Base-by-base conservation (phyloP, 2,888 invertebrate genomes). In the Troides aeacus region DNA sequence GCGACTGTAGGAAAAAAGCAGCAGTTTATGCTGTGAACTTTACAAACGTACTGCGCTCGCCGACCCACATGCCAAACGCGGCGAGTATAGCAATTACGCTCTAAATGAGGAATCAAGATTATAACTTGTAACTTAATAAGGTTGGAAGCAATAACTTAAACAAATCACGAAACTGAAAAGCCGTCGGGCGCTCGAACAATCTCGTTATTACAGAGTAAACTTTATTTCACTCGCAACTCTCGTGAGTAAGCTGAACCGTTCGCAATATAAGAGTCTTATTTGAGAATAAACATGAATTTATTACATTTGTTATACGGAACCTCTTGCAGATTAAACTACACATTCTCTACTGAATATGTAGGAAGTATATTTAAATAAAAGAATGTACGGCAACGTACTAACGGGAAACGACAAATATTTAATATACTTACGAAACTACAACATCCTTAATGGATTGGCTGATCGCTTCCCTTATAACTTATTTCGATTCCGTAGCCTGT, bases 211-310 rank as follows among this genome's bases (percentile, higher is more conserved):
- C 60, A 36, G 36, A 36, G 60, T 36, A 36, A 60, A 36, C 60
- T 36, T 60, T 60, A 60, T 60, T 60, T 60, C n/a, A 60, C 36
- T 60, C 23, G 18, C 23, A 36, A 60, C 36, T 60, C 1, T 60
- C 12, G 60, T 3, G 60, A 60, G 30, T 36, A 53, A 36, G 12
- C 60, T 46, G 15, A 17, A 46, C 21, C 39, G 42, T 62, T 23
- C 23, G 46, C 17, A 23, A 62, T 60, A 60, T 60, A 60, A 62
- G n/a, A 30, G 18, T 39, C 46, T 46, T 46, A 23, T 46, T 46
- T 46, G 62, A 46, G 62, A 23, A 46, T 15, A 62, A 62, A 62
- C 42, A 62, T 21, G 21, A 46, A 23, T 23, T n/a, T 23, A 23
- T 42, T 17, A 18, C 8, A 46, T 46, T 46, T 62, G 23, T 46